Conservation (phyloP, 2,888 invertebrate genomes). For the Hypolimnas misippus region DNA sequence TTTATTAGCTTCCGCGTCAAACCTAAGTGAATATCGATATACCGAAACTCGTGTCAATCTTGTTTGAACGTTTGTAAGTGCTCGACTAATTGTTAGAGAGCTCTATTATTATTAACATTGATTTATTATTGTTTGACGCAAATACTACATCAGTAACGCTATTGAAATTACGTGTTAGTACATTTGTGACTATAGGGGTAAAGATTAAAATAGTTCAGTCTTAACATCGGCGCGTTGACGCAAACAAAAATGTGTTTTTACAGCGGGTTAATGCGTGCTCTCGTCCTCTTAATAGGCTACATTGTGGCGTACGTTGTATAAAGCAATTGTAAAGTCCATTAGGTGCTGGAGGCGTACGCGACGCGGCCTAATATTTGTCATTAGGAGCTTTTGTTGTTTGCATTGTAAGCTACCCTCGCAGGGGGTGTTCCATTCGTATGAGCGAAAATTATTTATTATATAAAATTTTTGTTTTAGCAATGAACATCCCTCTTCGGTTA, state of each 20-base stretch:
- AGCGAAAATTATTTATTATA: slow-evolving; percentile 71
- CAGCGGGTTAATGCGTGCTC: slow-evolving; percentile 53
- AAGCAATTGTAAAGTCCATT: slow-evolving; percentile 78
- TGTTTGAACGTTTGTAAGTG: slow-evolving; percentile 48
- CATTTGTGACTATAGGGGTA: neutral
- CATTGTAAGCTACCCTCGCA: slow-evolving; percentile 58
- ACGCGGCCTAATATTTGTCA: slow-evolving; percentile 72
- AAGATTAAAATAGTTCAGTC: slow-evolving; percentile 10
- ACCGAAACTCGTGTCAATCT: slow-evolving; percentile 52
- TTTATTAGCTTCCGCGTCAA: slow-evolving; percentile 63
- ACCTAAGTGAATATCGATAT: slow-evolving; percentile 49
- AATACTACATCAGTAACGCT: neutral
- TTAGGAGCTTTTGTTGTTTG: slow-evolving; percentile 73
- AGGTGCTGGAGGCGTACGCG: slow-evolving; percentile 63
- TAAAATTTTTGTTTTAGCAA: slow-evolving; percentile 64
- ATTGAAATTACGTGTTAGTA: neutral
- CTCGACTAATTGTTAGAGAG: slow-evolving; percentile 46
- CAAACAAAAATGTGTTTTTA: slow-evolving; percentile 34
- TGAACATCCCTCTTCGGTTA: slow-evolving; percentile 61
- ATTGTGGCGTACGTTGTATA: slow-evolving; percentile 54
- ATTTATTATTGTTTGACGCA: slow-evolving; percentile 17
- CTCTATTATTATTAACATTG: slow-evolving; percentile 28
- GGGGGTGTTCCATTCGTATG: slow-evolving; percentile 59
- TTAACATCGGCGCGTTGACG: slow-evolving; percentile 10
- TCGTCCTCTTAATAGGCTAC: slow-evolving; percentile 62